These are phyloP conservation scores for Aplodontia rufa DNA, from an alignment of 2,113 vertebrate species.

Conservation along the genomic window DNA sequence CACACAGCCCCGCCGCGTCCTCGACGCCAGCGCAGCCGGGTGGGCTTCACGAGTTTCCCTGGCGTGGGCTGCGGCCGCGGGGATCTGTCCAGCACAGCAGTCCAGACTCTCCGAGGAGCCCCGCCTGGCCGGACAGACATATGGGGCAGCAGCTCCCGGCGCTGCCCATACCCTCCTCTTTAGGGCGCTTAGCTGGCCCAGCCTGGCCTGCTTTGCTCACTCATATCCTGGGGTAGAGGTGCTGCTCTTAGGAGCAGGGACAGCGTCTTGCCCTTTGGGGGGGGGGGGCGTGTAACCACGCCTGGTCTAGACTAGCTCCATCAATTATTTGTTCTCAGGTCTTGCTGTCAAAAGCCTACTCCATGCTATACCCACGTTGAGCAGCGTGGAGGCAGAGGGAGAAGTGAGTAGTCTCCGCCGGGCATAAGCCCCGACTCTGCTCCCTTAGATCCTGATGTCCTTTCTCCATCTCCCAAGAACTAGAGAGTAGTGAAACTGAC, in stretches of 20 bases:
- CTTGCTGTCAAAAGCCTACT: background rate
- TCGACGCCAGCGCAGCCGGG: background rate
- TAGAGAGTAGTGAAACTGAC: background rate
- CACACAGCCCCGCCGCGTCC: background rate
- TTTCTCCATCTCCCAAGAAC: background rate
- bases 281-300: fast-evolving
- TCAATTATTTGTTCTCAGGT: background rate
- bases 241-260: background rate
- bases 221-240: background rate
- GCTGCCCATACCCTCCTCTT: background rate
- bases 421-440: background rate
- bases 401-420: background rate
- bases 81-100: background rate
- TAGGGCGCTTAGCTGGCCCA: background rate
- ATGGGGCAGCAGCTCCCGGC: fast-evolving
- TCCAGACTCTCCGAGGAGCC: background rate
- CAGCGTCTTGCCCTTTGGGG: background rate
- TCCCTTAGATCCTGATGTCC: background rate
- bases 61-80: background rate
- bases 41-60: background rate
- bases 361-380: background rate
- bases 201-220: background rate
- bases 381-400: background rate
- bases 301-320: background rate
- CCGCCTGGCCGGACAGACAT: background rate